Evolutionary conservation across 1,140 invertebrate genomes (phyloP), one percentile per base, ranked within the genome.

Genomic region (Panagrolaimus sp.): DNA sequence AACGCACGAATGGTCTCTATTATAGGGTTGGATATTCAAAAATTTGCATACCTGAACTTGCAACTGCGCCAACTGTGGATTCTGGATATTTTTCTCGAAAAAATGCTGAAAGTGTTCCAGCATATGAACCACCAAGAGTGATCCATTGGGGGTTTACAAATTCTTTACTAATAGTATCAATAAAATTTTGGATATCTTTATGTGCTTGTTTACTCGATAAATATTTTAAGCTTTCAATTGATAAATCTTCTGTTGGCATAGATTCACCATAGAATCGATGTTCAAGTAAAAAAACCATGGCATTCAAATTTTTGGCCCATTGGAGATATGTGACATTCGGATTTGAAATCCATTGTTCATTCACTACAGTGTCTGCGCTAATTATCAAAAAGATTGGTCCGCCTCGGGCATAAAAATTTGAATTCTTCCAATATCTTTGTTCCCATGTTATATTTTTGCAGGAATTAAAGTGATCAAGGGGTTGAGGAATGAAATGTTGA

Each of bases 351-450:
- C 25, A 70, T 8, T 44, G 5, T 16, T n/a, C 14, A 38, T 42
- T 31, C 16, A 73, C 43, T 14, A 3, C 44, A 13, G 48, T 38
- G 13, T 66, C 45, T 11, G 46, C 70, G 11, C 91, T 91, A 78
- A 95, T 92, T 90, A 92, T 90, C 1, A 95, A 77, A 82, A 95
- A 94, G 16, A 92, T 86, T 5, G 91, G 90, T 0, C 90, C 90
- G 67, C 87, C 87, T 72, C 74, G 68, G 66, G 88, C 82, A 74
- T 84, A 92, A 78, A 88, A 90, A 14, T 87, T 85, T 61, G 87
- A 86, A 83, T 92, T 92, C 0, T 89, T 85, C 83, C 88, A 92
- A 77, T 91, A 95, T 78, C 90, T 87, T 90, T 85, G 70, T 25
- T 43, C 9, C 63, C 63, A 70, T 0, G 42, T 70, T 16, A 11